Evolutionary conservation across 2,797 vertebrate genomes (phyloP).

Genomic region (Spheniscus humboldti): DNA sequence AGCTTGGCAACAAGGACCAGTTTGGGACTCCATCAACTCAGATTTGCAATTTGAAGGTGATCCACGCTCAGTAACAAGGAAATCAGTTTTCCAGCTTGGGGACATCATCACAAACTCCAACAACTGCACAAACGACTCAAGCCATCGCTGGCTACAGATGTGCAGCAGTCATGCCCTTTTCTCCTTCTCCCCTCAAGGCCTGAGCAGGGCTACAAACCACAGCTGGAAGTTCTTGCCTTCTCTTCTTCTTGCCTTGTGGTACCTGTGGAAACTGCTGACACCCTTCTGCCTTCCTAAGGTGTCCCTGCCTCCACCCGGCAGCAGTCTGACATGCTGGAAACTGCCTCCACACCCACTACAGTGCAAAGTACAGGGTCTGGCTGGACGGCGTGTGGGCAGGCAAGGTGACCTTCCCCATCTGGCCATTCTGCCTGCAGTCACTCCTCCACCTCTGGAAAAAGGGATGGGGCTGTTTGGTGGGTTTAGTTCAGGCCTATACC

Average conservation of each 20-base stretch:
- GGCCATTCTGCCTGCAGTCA: not conserved
- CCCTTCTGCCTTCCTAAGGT: not conserved
- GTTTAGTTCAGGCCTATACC: not conserved
- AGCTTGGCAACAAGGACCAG: not conserved
- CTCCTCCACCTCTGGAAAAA: not conserved
- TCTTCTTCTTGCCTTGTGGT: not conserved
- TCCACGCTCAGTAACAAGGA: not conserved
- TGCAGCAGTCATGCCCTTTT: not conserved
- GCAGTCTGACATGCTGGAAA: not conserved
- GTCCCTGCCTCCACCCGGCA: not conserved
- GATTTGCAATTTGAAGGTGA: not conserved
- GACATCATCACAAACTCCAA: not conserved
- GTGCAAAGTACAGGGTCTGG: not conserved
- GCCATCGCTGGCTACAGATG: not conserved
- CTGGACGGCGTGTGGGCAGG: fast-evolving
- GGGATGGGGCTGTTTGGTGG: not conserved
- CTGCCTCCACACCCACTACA: not conserved
- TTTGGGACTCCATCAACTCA: not conserved
- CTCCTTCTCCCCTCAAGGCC: not conserved
- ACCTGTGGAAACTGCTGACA: not conserved
- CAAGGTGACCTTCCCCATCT: not conserved
- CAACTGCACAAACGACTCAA: not conserved
- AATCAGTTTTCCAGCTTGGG: not conserved
- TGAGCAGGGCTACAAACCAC: not conserved
- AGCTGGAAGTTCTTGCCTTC: not conserved